phyloP scores from a whole-genome alignment of 2,113 vertebrate genomes.

The Amphiprion percula region DNA sequence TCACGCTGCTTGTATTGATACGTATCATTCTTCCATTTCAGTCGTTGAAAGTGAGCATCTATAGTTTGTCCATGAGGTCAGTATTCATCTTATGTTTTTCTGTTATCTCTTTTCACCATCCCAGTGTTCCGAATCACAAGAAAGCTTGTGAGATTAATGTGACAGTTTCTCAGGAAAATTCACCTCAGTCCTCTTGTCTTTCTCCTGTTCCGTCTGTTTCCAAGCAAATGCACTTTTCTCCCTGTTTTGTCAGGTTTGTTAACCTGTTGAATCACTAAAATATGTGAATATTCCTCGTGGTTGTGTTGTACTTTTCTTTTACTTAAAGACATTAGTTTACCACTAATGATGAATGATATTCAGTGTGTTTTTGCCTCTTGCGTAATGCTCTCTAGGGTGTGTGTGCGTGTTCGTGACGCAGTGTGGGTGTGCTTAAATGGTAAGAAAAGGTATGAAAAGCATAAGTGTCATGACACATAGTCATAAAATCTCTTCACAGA shows the following conservation, averaged over 20 bases:
- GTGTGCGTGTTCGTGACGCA: background rate
- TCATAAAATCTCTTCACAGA: conserved; percentile 14
- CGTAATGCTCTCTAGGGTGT: conserved; percentile 21
- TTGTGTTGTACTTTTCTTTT: conserved; percentile 10
- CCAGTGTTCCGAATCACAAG: background rate
- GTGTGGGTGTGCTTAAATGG: conserved; percentile 20
- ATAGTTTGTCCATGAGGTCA: background rate
- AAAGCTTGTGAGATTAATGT: conserved; percentile 11
- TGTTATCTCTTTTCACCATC: background rate
- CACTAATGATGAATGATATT: conserved; percentile 22
- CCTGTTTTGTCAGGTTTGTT: conserved; percentile 16
- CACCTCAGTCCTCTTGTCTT: background rate
- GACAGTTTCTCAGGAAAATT: conserved; percentile 57
- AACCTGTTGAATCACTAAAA: conserved; percentile 38
- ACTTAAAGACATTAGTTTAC: conserved; percentile 25
- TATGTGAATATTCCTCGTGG: conserved; percentile 28
- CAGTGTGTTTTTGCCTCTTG: conserved; percentile 17
- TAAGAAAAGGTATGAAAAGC: conserved; percentile 11
- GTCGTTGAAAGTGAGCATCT: background rate
- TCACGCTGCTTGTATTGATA: background rate
- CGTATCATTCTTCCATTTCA: background rate
- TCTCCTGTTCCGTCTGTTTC: conserved; percentile 6
- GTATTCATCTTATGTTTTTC: background rate
- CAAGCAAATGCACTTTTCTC: conserved; percentile 57
- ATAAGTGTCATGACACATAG: conserved; percentile 4